These are phyloP conservation scores for Elysia chlorotica DNA, from an alignment of 1,140 invertebrate genomes.

Conservation along the genomic window DNA sequence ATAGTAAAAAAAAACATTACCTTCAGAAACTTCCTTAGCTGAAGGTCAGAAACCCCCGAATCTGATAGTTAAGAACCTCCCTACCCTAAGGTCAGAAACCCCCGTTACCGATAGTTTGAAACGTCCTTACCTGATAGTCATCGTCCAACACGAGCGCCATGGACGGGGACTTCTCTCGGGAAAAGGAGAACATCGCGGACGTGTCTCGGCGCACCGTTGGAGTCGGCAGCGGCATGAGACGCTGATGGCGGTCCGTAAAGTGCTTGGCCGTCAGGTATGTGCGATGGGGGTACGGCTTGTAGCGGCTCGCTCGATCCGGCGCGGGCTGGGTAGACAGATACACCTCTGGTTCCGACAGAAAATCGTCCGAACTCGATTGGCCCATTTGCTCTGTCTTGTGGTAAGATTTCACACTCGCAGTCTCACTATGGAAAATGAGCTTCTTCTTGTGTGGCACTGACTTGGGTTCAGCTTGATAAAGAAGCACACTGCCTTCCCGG, in stretches of 20 bases:
- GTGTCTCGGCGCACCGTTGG: too few species aligned
- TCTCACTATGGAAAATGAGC: background rate
- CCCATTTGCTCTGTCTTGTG: background rate
- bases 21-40: too few species aligned
- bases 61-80: background rate
- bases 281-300: background rate
- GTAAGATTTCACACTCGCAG: background rate
- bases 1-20: too few species aligned
- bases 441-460: background rate
- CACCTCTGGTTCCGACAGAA: background rate
- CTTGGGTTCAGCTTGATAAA: background rate
- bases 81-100: background rate
- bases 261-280: conserved; percentile 1
- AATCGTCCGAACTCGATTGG: background rate
- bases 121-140: background rate
- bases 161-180: background rate
- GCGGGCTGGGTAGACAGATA: background rate
- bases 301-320: background rate
- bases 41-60: too few species aligned
- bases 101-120: background rate
- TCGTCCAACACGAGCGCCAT: background rate
- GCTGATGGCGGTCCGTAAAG: conserved; percentile 6
- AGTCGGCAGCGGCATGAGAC: background rate
- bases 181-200: background rate
- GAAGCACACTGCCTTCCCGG: too few species aligned